A percentile compares a stretch with the other conserved stretches of the same genome.
Evolutionary conservation across 2,888 invertebrate species (phyloP).

Genomic region (Ischnus inquisitorius): DNA sequence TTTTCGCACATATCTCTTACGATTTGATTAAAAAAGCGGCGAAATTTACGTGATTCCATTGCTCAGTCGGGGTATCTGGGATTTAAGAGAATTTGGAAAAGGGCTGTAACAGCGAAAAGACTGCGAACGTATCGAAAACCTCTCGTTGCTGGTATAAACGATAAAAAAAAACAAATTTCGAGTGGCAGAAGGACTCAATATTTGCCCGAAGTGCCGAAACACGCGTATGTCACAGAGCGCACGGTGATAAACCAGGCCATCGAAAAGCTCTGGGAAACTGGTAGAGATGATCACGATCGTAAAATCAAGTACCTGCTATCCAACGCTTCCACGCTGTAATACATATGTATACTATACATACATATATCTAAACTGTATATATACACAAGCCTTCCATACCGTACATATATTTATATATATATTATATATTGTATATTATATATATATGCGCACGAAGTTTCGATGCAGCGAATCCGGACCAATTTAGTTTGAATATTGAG

Average conservation of each 20-base stretch:
- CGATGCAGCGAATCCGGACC: slow-evolving; percentile 22
- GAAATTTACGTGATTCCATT: too few relatives aligned
- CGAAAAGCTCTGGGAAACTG: slow-evolving; percentile 58
- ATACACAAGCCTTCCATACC: too few relatives aligned
- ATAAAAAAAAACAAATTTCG: background rate
- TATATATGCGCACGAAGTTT: background rate
- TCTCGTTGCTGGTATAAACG: background rate
- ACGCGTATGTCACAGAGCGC: slow-evolving; percentile 28
- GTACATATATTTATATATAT: too few relatives aligned
- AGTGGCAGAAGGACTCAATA: background rate
- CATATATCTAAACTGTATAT: background rate
- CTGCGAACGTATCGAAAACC: background rate
- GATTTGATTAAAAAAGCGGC: too few relatives aligned
- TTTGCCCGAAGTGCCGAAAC: slow-evolving; percentile 24
- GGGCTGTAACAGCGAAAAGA: background rate
- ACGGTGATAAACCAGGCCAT: slow-evolving; percentile 41
- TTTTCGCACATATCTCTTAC: background rate
- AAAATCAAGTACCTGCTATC: slow-evolving; percentile 30
- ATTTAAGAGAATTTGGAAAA: too few relatives aligned
- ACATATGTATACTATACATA: background rate
- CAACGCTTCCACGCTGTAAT: background rate
- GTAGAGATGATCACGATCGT: slow-evolving; percentile 42
- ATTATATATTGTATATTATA: too few relatives aligned
- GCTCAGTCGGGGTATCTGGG: too few relatives aligned
- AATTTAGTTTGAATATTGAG: slow-evolving; percentile 58